Evolutionary conservation across 2,888 invertebrate genomes (phyloP).

Genomic region (Cosmia trapezina): DNA sequence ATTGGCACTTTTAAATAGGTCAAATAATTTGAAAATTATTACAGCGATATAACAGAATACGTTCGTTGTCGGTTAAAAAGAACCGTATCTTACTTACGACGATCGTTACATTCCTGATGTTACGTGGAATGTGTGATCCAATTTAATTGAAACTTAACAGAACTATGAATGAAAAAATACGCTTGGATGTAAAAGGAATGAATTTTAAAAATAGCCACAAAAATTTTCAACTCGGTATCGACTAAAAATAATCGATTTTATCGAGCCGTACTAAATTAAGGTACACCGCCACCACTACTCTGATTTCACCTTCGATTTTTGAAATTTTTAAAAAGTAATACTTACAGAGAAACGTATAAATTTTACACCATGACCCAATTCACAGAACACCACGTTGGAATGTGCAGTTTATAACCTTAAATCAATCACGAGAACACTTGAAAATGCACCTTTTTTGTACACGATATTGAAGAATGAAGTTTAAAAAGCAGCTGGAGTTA

Average conservation of each 20-base stretch:
- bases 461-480: constrained; percentile 35
- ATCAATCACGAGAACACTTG: constrained; percentile 64
- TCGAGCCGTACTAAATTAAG: constrained; percentile 49
- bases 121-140: constrained; percentile 28
- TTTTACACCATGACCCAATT: constrained; percentile 73
- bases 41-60: neutral
- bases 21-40: constrained; percentile 9
- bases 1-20: constrained; percentile 14
- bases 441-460: constrained; percentile 54
- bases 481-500: constrained; percentile 39
- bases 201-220: constrained; percentile 37
- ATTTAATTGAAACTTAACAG: constrained; percentile 18
- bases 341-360: constrained; percentile 65
- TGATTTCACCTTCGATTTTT: constrained; percentile 43
- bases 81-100: constrained; percentile 35
- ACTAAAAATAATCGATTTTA: constrained; percentile 60
- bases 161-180: neutral
- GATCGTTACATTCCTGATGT: constrained; percentile 26
- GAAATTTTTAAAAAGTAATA: constrained; percentile 44
- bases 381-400: constrained; percentile 71
- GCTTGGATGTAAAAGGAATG: constrained; percentile 13
- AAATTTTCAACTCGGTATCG: constrained; percentile 33
- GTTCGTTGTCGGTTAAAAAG: constrained; percentile 26
- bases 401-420: constrained; percentile 71
- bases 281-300: constrained; percentile 34